Base-by-base conservation (phyloP, 2,888 invertebrate genomes). In the Drosophila eohydei region DNA sequence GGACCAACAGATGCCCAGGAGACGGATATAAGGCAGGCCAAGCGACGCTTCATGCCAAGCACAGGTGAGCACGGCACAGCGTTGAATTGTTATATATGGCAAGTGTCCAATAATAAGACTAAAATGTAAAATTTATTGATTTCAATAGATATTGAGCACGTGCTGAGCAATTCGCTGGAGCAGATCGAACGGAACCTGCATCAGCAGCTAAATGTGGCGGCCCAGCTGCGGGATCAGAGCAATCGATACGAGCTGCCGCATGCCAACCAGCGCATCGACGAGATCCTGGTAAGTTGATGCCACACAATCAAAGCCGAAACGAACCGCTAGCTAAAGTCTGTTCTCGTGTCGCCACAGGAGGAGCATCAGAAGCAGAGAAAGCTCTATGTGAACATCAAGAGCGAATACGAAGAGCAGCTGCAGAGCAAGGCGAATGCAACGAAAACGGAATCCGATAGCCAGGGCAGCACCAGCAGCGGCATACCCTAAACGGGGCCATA, bases 291-390 rank as follows among this genome's bases (percentile, higher is more conserved):
- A 65, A 78, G 90, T 50, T 3, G 16, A 30, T 11, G n/a, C 5
- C n/a, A n/a, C 11, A 3, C 28, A 11, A 30, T n/a, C 4, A 8
- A 16, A 14, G 28, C 8, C 21, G 26, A 9, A n/a, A n/a, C n/a
- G 26, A 38, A 6, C 11, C 8, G 12, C 12, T 38, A 40, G n/a
- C 40, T 54, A 54, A 54, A 28, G 1, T n/a, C 11, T 8, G n/a
- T 40, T 38, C 11, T 40, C 38, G 5, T 6, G 1, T 11, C 8
- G 16, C 34, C 6, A 54, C 68, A 93, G 93, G 92, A 92, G 74
- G 93, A 93, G 69, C 92, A 92, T 61, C 92, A 92, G 62, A 91
- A 91, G 64, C 93, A 93, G 73, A 90, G 90, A 36, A 90, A 93
- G 80, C 84, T 93, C 63, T 91, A 89, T 69, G 90, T 92, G 50